A percentile compares a stretch with the other conserved stretches of the same genome.
Conservation (phyloP, 2,888 invertebrate species). For the Autographa pulchrina region DNA sequence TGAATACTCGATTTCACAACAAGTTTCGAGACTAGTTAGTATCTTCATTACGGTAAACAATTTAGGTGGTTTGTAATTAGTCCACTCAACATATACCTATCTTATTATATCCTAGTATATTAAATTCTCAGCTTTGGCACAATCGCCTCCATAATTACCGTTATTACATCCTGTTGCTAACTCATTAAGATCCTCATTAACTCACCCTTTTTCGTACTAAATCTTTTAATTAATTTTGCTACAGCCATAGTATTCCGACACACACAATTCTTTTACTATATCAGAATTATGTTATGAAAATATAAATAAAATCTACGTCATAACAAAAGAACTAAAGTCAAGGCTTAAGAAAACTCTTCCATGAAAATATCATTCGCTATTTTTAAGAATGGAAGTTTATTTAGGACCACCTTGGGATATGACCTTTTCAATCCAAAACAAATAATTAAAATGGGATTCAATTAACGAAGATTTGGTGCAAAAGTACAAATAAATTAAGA, state of each 20-base stretch:
- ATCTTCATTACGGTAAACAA: background rate
- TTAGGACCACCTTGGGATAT: background rate
- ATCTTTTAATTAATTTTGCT: background rate
- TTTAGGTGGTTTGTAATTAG: background rate
- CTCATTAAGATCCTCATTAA: background rate
- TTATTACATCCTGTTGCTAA: constrained; percentile 3
- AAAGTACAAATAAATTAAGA: background rate
- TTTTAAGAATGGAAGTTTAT: no score
- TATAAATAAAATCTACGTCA: no score
- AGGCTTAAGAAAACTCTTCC: no score
- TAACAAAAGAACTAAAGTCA: no score
- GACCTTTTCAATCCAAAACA: background rate
- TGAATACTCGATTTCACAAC: background rate
- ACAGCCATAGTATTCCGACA: background rate
- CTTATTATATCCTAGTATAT: background rate
- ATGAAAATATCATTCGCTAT: no score
- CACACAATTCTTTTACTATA: background rate
- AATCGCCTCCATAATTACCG: background rate
- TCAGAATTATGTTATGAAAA: background rate
- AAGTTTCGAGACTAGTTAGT: background rate
- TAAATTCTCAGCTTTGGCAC: background rate
- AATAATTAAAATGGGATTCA: background rate
- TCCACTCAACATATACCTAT: background rate
- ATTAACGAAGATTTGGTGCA: background rate
- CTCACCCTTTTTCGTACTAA: background rate